Evolutionary conservation across 1,140 invertebrate genomes (phyloP), one percentile per base, ranked within the genome.

Genomic region (Anoplophora glabripennis): DNA sequence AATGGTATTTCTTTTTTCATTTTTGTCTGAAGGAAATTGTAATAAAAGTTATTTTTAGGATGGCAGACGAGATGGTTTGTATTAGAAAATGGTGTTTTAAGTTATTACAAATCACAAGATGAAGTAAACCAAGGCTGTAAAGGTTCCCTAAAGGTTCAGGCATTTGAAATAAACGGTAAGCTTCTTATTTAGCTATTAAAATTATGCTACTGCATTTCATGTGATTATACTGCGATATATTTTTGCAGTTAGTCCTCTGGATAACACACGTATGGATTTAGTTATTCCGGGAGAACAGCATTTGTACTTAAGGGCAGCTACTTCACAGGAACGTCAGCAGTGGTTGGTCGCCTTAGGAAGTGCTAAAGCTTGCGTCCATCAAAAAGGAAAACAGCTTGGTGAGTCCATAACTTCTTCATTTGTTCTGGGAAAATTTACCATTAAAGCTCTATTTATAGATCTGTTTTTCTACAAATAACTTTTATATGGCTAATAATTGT

Each of bases 11-110:
- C 28, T 12, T 3, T 42, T n/a, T 53, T n/a, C 5, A 21, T 42
- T 18, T 34, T 42, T n/a, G 3, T 34, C 33, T 18, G 11, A 63
- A 36, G 18, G 51, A 41, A 47, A 11, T 57, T 48, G 35, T 34
- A 59, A 35, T 41, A 34, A 49, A 42, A 45, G 36, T 63, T n/a
- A n/a, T 71, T 61, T 47, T 72, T 71, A 90, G 90, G 89, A 59
- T 92, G 90, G 90, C 89, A 92, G 76, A 89, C 89, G 15, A 80
- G 90, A 71, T 92, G 89, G 89, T 92, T 92, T 80, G 81, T 92
- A 42, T 77, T 92, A 64, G 87, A 90, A 66, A 85, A 90, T 79
- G 89, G 89, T 35, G 82, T 90, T 46, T 72, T 92, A 66, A 88
- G 88, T 1, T 92, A 92, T 74, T 92, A 91, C 73, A 88, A 89